phyloP scores from a whole-genome alignment of 2,113 vertebrate genomes.

The Athene cunicularia region DNA sequence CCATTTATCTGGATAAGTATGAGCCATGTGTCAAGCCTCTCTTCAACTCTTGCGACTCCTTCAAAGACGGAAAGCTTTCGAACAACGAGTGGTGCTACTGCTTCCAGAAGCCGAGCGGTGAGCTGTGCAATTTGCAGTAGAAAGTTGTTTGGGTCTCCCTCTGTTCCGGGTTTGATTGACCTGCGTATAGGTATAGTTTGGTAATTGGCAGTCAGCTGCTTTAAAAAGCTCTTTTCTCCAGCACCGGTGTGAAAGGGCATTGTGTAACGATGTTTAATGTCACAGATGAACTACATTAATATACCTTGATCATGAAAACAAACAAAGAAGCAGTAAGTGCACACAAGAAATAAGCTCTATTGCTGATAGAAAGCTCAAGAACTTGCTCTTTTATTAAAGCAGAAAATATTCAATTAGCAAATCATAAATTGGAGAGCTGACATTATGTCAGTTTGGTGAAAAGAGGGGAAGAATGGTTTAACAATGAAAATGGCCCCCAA shows the following conservation, averaged over 20 bases:
- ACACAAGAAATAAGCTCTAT: background rate
- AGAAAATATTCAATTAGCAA: constrained; percentile 21
- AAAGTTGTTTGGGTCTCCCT: background rate
- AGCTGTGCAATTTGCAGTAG: background rate
- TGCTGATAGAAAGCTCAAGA: background rate
- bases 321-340: background rate
- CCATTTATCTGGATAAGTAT: constrained; percentile 95
- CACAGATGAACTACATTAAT: background rate
- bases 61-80: constrained; percentile 91
- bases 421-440: background rate
- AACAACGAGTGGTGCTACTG: constrained; percentile 90
- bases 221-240: background rate
- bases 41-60: constrained; percentile 85
- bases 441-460: background rate
- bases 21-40: constrained; percentile 92
- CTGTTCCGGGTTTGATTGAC: background rate
- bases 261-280: background rate
- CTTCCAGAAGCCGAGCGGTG: constrained; percentile 87
- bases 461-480: background rate
- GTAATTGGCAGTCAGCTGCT: background rate
- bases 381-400: background rate
- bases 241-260: background rate
- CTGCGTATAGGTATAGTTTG: background rate
- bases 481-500: constrained; percentile 28
- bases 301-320: background rate